Percentiles rank a stretch among this genome's conserved stretches.
These are phyloP conservation scores for Thripadectes ignobilis DNA, from an alignment of 2,797 vertebrate species.

Conservation along the genomic window DNA sequence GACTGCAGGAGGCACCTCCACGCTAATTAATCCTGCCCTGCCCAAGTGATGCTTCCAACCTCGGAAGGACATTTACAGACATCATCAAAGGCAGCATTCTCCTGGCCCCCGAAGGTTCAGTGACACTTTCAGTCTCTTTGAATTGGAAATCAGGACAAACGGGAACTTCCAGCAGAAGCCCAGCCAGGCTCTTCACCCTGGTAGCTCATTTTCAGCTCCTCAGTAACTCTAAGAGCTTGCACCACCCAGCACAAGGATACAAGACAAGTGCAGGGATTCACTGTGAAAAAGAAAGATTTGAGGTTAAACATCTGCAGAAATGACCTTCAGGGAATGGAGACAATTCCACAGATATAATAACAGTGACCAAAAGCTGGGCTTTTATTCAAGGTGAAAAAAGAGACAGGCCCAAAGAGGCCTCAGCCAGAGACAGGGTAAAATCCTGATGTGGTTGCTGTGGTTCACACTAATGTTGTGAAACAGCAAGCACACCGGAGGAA, in stretches of 20 bases:
- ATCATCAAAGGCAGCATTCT: conserved; percentile 53
- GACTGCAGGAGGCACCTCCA: conserved; percentile 8
- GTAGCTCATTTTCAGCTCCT: not conserved
- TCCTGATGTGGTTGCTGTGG: not conserved
- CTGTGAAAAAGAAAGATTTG: not conserved
- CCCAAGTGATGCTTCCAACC: not conserved
- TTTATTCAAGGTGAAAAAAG: not conserved
- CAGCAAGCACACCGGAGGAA: not conserved
- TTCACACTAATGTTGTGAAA: not conserved
- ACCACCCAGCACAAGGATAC: not conserved
- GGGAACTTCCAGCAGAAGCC: conserved; percentile 44
- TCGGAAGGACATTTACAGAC: conserved; percentile 17
- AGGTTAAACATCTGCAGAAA: not conserved
- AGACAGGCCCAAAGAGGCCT: not conserved
- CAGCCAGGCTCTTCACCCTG: not conserved
- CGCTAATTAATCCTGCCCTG: conserved; percentile 12
- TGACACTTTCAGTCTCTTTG: conserved; percentile 51
- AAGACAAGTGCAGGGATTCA: not conserved
- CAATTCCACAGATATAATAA: not conserved
- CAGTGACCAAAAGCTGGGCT: not conserved
- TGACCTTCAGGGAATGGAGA: not conserved
- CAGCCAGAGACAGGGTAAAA: not conserved
- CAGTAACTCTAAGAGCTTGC: not conserved
- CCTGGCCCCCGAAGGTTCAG: conserved; percentile 7
- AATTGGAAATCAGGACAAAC: conserved; percentile 60